These are phyloP conservation scores for Ranitomeya imitator DNA, from an alignment of 2,113 vertebrate genomes.

Conservation along the genomic window DNA sequence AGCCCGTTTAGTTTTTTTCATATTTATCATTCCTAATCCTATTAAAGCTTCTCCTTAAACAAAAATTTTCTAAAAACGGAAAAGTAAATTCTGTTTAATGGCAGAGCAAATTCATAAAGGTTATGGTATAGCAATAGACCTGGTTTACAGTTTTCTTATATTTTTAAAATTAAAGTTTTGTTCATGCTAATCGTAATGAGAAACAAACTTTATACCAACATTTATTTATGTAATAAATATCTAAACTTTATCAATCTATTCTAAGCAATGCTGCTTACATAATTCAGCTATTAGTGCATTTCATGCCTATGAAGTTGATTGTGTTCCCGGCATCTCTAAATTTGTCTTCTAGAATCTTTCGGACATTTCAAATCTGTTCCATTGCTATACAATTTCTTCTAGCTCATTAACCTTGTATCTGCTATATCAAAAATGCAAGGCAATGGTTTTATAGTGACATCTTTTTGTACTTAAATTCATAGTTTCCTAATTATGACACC, in stretches of 20 bases:
- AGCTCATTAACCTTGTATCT: slow-evolving; percentile 37
- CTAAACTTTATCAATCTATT: not conserved
- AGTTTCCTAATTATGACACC: slow-evolving; percentile 41
- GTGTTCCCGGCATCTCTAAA: not conserved
- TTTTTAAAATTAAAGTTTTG: too few relatives aligned
- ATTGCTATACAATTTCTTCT: slow-evolving; percentile 38
- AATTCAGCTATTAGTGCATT: not conserved
- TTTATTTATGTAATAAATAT: too few relatives aligned
- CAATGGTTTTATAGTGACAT: slow-evolving; percentile 26
- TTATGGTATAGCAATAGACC: too few relatives aligned
- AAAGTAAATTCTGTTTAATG: too few relatives aligned
- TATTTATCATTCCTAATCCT: too few relatives aligned
- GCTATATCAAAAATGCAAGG: slow-evolving; percentile 28
- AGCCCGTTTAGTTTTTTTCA: too few relatives aligned
- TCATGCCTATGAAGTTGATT: not conserved
- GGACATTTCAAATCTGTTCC: slow-evolving; percentile 17
- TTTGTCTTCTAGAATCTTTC: slow-evolving; percentile 1
- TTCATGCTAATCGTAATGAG: too few relatives aligned
- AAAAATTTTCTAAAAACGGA: too few relatives aligned
- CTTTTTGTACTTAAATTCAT: slow-evolving; percentile 33
- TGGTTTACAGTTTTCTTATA: too few relatives aligned
- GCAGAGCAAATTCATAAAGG: too few relatives aligned
- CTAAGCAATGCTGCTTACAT: not conserved
- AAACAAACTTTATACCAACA: too few relatives aligned
- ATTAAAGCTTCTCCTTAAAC: too few relatives aligned